These are phyloP conservation scores for Ylistrum balloti DNA, from an alignment of 1,140 invertebrate species.

Conservation along the genomic window DNA sequence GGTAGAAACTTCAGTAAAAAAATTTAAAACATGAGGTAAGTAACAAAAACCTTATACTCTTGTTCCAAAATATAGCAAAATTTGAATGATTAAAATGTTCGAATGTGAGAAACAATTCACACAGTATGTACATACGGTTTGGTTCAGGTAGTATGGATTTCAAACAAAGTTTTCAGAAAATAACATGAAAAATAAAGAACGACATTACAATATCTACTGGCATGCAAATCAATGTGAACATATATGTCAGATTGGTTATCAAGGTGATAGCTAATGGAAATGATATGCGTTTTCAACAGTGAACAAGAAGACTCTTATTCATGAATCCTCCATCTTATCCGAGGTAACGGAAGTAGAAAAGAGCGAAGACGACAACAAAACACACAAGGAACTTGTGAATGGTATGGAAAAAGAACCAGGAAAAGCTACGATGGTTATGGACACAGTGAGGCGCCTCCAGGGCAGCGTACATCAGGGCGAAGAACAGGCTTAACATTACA, in stretches of 20 bases:
- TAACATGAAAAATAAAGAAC: background rate
- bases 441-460: conserved; percentile 74
- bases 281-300: background rate
- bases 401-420: conserved; percentile 70
- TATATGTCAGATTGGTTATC: background rate
- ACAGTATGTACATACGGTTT: background rate
- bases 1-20: background rate
- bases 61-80: background rate
- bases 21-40: background rate
- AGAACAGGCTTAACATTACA: conserved; percentile 67
- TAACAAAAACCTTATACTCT: too few species aligned
- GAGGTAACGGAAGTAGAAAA: conserved; percentile 70
- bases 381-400: conserved; percentile 72
- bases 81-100: background rate
- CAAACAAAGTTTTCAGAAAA: background rate
- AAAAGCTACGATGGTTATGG: conserved; percentile 67
- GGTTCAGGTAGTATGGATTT: background rate
- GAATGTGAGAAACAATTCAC: background rate
- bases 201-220: background rate
- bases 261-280: background rate
- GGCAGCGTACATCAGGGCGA: conserved; percentile 67
- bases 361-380: conserved; percentile 71
- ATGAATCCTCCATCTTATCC: conserved; percentile 21
- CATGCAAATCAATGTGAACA: background rate
- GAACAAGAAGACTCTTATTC: background rate